phyloP scores from a whole-genome alignment of 2,888 invertebrate species.

The Diogma glabrata region DNA sequence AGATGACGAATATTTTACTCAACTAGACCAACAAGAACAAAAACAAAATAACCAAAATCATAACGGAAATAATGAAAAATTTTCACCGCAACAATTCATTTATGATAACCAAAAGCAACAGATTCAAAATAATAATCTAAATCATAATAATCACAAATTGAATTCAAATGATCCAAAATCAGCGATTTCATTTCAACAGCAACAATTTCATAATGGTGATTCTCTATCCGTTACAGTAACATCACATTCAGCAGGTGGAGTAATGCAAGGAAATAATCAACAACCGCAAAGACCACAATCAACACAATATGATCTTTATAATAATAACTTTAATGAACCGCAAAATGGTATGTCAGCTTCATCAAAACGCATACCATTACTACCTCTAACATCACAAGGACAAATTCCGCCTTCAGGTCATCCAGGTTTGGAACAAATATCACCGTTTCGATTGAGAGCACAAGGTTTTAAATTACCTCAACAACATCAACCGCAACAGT shows the following conservation, averaged over 20 bases:
- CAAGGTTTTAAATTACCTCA: conserved; percentile 16
- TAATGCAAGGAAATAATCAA: background rate
- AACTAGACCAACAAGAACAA: background rate
- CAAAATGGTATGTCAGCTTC: too few species aligned
- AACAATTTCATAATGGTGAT: conserved; percentile 34
- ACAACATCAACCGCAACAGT: conserved; percentile 4
- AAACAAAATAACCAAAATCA: too few species aligned
- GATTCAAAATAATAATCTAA: conserved; percentile 14
- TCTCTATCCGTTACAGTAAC: conserved; percentile 23
- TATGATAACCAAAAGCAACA: conserved; percentile 21
- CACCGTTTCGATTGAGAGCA: conserved; percentile 13
- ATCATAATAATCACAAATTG: background rate
- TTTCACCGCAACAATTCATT: conserved; percentile 19
- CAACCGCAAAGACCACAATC: background rate
- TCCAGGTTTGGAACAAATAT: conserved; percentile 16
- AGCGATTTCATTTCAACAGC: conserved; percentile 49
- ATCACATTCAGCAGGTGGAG: conserved; percentile 27
- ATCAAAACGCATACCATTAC: conserved; percentile 29
- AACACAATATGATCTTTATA: background rate
- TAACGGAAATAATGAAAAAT: too few species aligned
- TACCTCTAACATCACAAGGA: conserved; percentile 38
- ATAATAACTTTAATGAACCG: background rate
- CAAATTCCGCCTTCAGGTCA: conserved; percentile 32
- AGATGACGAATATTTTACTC: conserved; percentile 7
- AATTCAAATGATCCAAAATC: conserved; percentile 34